Percentiles rank a stretch among this genome's conserved stretches.
These are phyloP conservation scores for Pycnomerus fuliginosus DNA, from an alignment of 2,888 invertebrate genomes.

Conservation along the genomic window DNA sequence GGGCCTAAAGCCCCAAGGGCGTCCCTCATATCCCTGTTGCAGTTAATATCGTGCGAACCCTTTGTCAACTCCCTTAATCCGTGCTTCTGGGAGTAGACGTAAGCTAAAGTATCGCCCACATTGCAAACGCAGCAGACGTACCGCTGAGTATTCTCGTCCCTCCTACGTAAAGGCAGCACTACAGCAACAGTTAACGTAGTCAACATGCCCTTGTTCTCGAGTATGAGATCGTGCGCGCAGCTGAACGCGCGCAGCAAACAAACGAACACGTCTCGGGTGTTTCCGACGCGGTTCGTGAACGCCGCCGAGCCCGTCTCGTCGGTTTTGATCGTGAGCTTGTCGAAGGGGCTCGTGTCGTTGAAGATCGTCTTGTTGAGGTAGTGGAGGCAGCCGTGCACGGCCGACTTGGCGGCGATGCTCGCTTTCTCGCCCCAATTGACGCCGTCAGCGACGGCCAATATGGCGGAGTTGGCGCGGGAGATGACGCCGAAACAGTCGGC, in stretches of 20 bases:
- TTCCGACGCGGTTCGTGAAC: conserved; percentile 42
- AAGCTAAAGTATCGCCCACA: conserved; percentile 87
- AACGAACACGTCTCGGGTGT: conserved; percentile 73
- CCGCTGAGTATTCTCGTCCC: conserved; percentile 45
- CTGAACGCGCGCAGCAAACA: conserved; percentile 77
- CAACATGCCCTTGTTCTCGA: conserved; percentile 78
- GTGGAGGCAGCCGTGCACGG: conserved; percentile 80
- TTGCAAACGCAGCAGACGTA: conserved; percentile 83
- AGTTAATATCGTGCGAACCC: conserved; percentile 80
- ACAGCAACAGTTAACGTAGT: conserved; percentile 83
- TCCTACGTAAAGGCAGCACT: conserved; percentile 60
- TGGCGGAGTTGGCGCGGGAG: conserved; percentile 68
- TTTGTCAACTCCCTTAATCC: conserved; percentile 84
- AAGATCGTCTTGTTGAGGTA: conserved; percentile 75
- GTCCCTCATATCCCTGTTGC: conserved; percentile 84
- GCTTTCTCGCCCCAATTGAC: conserved; percentile 93
- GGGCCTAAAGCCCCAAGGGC: conserved; percentile 86
- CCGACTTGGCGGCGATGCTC: conserved; percentile 79
- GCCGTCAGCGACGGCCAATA: conserved; percentile 83
- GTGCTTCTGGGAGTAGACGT: conserved; percentile 71
- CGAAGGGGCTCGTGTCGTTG: conserved; percentile 50
- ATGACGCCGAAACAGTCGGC: conserved; percentile 85
- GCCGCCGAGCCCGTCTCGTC: conserved; percentile 27
- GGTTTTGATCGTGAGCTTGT: conserved; percentile 42
- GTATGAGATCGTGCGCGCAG: conserved; percentile 80